These are phyloP conservation scores for Drosophila novamexicana DNA, from an alignment of 1,140 invertebrate genomes.

Conservation along the genomic window DNA sequence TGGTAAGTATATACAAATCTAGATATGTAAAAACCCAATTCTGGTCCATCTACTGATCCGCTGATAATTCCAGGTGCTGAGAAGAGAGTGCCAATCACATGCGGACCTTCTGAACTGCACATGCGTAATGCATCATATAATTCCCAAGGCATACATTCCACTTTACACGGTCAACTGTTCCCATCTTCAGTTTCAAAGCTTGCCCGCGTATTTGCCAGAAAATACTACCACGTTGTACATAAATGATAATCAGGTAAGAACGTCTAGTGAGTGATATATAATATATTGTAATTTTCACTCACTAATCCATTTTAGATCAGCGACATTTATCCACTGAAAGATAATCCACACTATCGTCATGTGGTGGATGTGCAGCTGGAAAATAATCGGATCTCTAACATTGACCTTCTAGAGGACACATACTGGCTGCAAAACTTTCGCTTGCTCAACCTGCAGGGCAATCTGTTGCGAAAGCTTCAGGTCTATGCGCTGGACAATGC, in stretches of 20 bases:
- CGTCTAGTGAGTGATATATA: not conserved
- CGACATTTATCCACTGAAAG: constrained; percentile 87
- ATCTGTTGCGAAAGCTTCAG: constrained; percentile 90
- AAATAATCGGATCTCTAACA: constrained; percentile 89
- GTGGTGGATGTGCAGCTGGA: constrained; percentile 91
- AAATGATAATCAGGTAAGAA: constrained; percentile 70
- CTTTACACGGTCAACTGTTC: constrained; percentile 85
- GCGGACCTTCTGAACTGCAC: constrained; percentile 71
- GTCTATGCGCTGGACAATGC: constrained; percentile 91
- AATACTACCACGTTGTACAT: constrained; percentile 75
- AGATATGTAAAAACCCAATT: no score
- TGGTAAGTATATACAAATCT: constrained; percentile 74
- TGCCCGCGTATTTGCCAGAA: constrained; percentile 71
- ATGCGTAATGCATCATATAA: constrained; percentile 71
- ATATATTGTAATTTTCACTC: not conserved
- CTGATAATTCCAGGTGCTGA: constrained; percentile 46
- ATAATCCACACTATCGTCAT: constrained; percentile 87
- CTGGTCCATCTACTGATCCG: not conserved
- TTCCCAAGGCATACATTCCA: constrained; percentile 84
- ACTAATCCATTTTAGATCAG: constrained; percentile 85
- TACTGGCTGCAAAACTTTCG: constrained; percentile 91
- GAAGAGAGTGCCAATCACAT: constrained; percentile 63
- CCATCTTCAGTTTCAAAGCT: constrained; percentile 53
- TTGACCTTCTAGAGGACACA: constrained; percentile 90
- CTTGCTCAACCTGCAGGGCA: constrained; percentile 89